A percentile compares a stretch with the other conserved stretches of the same genome.
Evolutionary conservation across 2,888 invertebrate genomes (phyloP).

Genomic region (Ophioninae sp.): DNA sequence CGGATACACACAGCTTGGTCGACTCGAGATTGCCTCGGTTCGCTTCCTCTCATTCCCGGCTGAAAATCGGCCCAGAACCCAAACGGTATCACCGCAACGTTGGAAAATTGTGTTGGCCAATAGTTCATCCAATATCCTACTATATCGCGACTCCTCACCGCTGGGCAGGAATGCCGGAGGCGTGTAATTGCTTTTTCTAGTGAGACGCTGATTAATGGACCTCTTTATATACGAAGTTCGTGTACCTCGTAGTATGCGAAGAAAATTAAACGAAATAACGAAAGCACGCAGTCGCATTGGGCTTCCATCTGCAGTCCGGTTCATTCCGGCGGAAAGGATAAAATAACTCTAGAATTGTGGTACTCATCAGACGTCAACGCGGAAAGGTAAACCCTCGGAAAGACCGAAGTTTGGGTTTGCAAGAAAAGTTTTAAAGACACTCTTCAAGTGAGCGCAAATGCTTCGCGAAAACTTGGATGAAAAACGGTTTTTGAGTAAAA

Average conservation of each 20-base stretch:
- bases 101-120: slow-evolving; percentile 33
- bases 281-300: slow-evolving; percentile 5
- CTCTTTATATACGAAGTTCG: slow-evolving; percentile 44
- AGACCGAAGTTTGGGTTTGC: too few relatives aligned
- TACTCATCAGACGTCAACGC: neutral
- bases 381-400: neutral
- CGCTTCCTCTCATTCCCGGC: slow-evolving; percentile 4
- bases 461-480: neutral
- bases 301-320: slow-evolving; percentile 1
- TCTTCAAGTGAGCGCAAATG: neutral
- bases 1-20: neutral
- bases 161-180: slow-evolving; percentile 52
- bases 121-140: slow-evolving; percentile 46
- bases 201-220: slow-evolving; percentile 63
- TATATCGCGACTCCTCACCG: slow-evolving; percentile 39
- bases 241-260: slow-evolving; percentile 22
- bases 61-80: slow-evolving; percentile 35
- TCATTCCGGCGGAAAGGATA: slow-evolving; percentile 10
- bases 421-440: neutral
- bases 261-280: slow-evolving; percentile 41
- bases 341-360: slow-evolving; percentile 2
- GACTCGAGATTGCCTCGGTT: slow-evolving; percentile 20
- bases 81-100: slow-evolving; percentile 30
- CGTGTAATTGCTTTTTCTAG: slow-evolving; percentile 64
- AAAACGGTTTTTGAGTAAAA: neutral